Evolutionary conservation across 2,888 invertebrate species (phyloP), one percentile per base, ranked within the genome.

Genomic region (Zygothrica quintamaculata): DNA sequence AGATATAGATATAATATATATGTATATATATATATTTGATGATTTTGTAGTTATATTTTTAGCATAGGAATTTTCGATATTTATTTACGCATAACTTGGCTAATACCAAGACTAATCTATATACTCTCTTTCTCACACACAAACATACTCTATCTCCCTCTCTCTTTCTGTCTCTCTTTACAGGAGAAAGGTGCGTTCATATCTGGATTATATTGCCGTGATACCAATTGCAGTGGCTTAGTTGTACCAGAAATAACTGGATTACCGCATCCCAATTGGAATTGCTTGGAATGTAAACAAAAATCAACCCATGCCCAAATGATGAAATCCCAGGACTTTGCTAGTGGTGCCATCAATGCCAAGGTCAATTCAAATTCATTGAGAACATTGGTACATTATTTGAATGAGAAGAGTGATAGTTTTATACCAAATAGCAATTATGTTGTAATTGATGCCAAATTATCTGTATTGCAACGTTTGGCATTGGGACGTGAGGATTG

Each of bases 201-300:
- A 39, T 89, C 90, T 6, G 90, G 87, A 0, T 75, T 91, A 1
- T 89, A 92, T 90, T 78, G 92, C 91, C 57, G 93, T 92, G 92
- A 89, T 92, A 81, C 88, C 13, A 84, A 84, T 13, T 91, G 91
- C 64, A 51, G 64, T 8, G 91, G 91, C 0, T 44, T 89, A 55
- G 89, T 89, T 4, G 81, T 93, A 44, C 94, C 94, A 1, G 92
- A 92, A 7, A 91, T 93, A 74, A 94, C 94, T 3, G 90, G 94
- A 36, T 91, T 94, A 55, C 92, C 92, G 57, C 89, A 91, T 6
- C 93, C 94, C 0, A 88, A 91, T 1, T 95, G 95, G 95, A 92
- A 92, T 71, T 95, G 95, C 86, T 91, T 93, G 75, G 92, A 91
- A 74, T 95, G 95, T 88, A 92, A 89, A 44, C 84, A 89, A 44